These are phyloP conservation scores for Scomberomorus guttatus DNA, from an alignment of 2,797 vertebrate species.

Conservation along the genomic window DNA sequence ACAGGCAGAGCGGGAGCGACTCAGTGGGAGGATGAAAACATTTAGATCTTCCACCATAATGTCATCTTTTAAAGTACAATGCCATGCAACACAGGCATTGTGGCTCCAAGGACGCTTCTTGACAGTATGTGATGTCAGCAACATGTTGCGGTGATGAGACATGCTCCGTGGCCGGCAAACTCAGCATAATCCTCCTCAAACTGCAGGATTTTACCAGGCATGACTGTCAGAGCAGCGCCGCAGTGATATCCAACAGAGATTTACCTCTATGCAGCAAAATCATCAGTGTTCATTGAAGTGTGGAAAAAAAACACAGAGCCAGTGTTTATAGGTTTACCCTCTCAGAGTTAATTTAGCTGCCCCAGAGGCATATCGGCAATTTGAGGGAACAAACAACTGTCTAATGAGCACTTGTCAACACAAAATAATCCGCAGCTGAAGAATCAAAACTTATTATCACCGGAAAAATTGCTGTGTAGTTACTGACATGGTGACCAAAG, in stretches of 20 bases:
- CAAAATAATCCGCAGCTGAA: conserved; percentile 31
- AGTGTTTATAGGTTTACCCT: conserved; percentile 7
- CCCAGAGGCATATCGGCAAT: conserved; percentile 21
- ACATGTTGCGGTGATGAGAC: conserved; percentile 23
- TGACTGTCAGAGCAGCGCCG: neutral
- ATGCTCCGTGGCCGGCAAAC: conserved; percentile 3
- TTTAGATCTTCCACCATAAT: neutral
- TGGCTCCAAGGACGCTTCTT: conserved; percentile 22
- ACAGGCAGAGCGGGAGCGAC: conserved; percentile 10
- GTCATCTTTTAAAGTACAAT: neutral
- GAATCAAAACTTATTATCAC: conserved; percentile 24
- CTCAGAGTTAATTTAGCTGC: conserved; percentile 29
- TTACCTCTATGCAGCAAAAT: conserved; percentile 25
- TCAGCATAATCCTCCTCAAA: conserved; percentile 36
- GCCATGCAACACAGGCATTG: neutral
- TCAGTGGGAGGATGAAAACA: conserved; percentile 1
- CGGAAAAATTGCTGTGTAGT: conserved; percentile 16
- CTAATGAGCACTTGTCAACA: conserved; percentile 43
- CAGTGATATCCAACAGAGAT: conserved; percentile 10
- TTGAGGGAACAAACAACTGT: conserved; percentile 36
- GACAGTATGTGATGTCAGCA: conserved; percentile 45
- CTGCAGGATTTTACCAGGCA: conserved; percentile 6
- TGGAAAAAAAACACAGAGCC: neutral
- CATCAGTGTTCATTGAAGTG: conserved; percentile 20
- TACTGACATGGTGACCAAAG: conserved; percentile 18